A percentile compares a stretch with the other conserved stretches of the same genome.
phyloP scores from a whole-genome alignment of 92 coral and sea anemone genomes.

The Micromussa lordhowensis region DNA sequence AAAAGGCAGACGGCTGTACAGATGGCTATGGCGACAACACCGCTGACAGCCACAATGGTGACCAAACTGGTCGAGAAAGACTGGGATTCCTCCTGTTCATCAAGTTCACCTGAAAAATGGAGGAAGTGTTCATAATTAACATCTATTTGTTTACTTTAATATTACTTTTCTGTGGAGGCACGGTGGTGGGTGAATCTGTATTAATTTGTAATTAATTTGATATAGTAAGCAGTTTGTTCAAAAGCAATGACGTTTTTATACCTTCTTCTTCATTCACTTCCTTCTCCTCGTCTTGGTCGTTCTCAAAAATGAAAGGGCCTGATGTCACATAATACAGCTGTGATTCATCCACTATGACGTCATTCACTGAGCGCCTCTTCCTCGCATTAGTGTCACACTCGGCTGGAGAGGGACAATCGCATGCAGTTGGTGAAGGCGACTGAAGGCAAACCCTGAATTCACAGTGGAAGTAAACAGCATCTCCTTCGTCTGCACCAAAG shows the following conservation, averaged over 20 bases:
- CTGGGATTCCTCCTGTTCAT: neutral
- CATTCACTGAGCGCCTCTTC: neutral
- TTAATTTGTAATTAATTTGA: no score
- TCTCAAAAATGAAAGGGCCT: neutral
- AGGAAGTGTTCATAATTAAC: neutral
- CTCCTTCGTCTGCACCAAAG: neutral
- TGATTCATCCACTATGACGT: neutral
- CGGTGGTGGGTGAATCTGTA: no score
- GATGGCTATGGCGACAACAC: neutral
- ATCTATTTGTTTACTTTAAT: no score
- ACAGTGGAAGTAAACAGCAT: neutral
- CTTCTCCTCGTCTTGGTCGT: neutral
- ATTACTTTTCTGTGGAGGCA: no score
- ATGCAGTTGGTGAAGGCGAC: neutral
- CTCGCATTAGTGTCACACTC: neutral
- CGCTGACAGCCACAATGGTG: conserved; percentile 5
- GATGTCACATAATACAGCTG: neutral
- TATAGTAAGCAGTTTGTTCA: neutral
- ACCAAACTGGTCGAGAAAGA: neutral
- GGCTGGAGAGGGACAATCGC: neutral
- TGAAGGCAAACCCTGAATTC: neutral
- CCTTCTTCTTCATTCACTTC: neutral
- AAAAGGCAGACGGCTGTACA: neutral
- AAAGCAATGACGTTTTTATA: neutral
- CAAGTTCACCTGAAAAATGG: neutral